Percentiles rank a stretch among this genome's conserved stretches.
Evolutionary conservation across 37 sponge, comb jelly and placozoan species (phyloP).

Genomic region (Haliclona indistincta): DNA sequence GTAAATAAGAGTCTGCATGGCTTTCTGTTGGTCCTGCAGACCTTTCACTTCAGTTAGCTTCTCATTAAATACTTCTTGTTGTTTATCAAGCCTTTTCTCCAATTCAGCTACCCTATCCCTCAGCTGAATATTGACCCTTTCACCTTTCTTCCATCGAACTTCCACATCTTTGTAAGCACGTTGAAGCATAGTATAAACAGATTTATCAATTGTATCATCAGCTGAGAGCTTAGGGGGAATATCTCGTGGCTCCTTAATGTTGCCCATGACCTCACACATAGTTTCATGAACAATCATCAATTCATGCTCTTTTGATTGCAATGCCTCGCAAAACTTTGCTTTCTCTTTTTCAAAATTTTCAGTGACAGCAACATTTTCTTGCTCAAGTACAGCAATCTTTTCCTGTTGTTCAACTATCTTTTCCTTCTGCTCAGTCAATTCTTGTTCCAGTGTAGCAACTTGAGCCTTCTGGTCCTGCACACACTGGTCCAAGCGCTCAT

Average conservation of each 20-base stretch:
- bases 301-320: background rate
- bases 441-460: background rate
- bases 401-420: too few relatives aligned
- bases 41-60: too few relatives aligned
- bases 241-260: constrained; percentile 1
- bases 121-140: background rate
- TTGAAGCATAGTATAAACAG: constrained; percentile 47
- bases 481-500: background rate
- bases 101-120: constrained; percentile 6
- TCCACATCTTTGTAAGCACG: constrained; percentile 42
- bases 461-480: background rate
- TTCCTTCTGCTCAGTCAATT: constrained; percentile 6
- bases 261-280: background rate
- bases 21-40: background rate
- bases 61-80: background rate
- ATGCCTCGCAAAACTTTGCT: background rate
- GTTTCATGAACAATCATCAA: background rate
- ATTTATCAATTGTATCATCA: constrained; percentile 25
- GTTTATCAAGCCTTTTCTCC: constrained; percentile 4
- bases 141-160: background rate
- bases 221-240: background rate
- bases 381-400: too few relatives aligned
- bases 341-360: constrained; percentile 4
- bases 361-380: too few relatives aligned
- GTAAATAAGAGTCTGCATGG: background rate